Conservation (phyloP, 2,113 vertebrate species). For the Sakesphorus luctuosus region DNA sequence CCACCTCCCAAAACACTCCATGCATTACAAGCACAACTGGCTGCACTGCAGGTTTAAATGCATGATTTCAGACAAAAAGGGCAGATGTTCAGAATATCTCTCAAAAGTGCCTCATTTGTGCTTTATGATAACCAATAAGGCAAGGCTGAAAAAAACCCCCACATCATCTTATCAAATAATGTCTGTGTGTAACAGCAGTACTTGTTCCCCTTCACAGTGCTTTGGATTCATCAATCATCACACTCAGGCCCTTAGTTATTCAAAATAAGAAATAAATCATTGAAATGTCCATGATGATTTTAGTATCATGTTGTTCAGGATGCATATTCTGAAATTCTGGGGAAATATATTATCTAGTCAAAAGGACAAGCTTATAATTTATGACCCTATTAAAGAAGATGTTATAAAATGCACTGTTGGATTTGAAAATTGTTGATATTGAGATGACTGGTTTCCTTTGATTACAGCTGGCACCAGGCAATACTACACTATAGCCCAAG, state of each 20-base stretch:
- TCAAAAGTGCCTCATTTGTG: not conserved
- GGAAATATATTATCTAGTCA: not conserved
- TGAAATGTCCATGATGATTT: not conserved
- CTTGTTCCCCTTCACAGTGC: not conserved
- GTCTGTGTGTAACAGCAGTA: not conserved
- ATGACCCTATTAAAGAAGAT: not conserved
- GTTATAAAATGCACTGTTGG: not conserved
- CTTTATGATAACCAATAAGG: not conserved
- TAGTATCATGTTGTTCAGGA: not conserved
- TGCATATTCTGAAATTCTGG: not conserved
- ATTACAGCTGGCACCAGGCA: not conserved
- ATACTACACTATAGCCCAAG: not conserved
- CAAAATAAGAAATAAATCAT: not conserved
- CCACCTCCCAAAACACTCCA: not conserved
- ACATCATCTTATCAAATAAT: not conserved
- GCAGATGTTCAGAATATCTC: not conserved
- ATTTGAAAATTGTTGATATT: not conserved
- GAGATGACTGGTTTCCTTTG: not conserved
- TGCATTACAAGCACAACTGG: not conserved
- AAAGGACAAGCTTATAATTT: not conserved
- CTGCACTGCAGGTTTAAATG: not conserved
- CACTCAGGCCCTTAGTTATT: not conserved
- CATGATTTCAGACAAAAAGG: not conserved
- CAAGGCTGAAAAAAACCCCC: not conserved
- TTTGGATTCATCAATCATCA: not conserved